phyloP scores from a whole-genome alignment of 1,140 invertebrate species.

The Paralvinella palmiformis region DNA sequence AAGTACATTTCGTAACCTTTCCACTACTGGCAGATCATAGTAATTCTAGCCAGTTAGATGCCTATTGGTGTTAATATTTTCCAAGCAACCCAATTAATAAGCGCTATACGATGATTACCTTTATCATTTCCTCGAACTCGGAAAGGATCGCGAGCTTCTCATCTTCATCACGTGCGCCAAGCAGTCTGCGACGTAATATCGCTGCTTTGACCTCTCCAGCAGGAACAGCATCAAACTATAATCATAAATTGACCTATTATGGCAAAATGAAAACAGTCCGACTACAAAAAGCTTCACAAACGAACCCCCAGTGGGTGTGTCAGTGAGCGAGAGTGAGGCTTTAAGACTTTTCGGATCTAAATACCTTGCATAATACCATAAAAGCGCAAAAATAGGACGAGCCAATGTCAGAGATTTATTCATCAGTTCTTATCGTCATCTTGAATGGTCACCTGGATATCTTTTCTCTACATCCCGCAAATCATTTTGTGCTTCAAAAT shows the following conservation, averaged over 20 bases:
- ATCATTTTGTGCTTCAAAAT: too few relatives aligned
- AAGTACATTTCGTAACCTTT: not conserved
- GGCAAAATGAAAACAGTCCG: not conserved
- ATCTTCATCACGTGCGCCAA: slow-evolving; percentile 17
- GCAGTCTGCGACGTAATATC: slow-evolving; percentile 37
- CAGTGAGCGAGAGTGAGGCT: not conserved
- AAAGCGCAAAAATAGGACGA: not conserved
- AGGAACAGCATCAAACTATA: slow-evolving; percentile 40
- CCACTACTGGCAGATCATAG: not conserved
- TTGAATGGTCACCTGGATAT: too few relatives aligned
- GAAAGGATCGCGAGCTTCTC: slow-evolving; percentile 19
- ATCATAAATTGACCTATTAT: slow-evolving; percentile 4
- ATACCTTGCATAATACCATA: not conserved
- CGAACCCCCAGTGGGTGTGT: not conserved
- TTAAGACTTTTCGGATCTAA: not conserved
- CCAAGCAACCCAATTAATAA: not conserved
- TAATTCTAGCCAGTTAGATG: not conserved
- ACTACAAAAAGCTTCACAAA: not conserved
- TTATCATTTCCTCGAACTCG: slow-evolving; percentile 12
- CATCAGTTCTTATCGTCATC: too few relatives aligned
- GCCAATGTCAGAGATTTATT: too few relatives aligned
- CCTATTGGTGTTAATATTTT: not conserved
- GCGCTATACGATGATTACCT: slow-evolving; percentile 5
- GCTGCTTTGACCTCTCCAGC: slow-evolving; percentile 46
- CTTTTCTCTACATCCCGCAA: too few relatives aligned